Evolutionary conservation across 2,888 invertebrate genomes (phyloP).

Genomic region (Periphyllus acericola): DNA sequence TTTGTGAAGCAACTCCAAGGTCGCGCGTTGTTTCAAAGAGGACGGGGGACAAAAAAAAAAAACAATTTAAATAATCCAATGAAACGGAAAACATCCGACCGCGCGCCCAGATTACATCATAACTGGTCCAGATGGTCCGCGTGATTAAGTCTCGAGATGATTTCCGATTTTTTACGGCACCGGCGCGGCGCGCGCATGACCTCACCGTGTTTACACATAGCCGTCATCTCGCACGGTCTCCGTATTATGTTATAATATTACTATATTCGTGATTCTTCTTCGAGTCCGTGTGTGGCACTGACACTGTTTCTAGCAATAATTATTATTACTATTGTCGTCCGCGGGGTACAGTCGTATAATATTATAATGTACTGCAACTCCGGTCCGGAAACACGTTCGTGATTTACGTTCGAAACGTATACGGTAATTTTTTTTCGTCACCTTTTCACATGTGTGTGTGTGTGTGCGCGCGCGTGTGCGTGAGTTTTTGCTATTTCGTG

Average conservation of each 20-base stretch:
- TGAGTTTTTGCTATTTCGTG: too few relatives aligned
- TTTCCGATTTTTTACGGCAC: conserved; percentile 50
- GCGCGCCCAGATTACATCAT: conserved; percentile 49
- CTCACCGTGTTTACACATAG: conserved; percentile 10
- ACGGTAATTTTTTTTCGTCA: background rate
- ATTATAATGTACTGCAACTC: too few relatives aligned
- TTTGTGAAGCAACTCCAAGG: conserved; percentile 35
- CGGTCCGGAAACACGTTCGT: background rate
- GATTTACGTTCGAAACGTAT: background rate
- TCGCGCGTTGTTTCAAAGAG: conserved; percentile 7
- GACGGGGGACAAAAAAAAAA: background rate
- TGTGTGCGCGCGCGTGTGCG: too few relatives aligned
- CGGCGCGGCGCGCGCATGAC: conserved; percentile 17
- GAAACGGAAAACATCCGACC: conserved; percentile 38
- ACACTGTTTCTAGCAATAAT: conserved; percentile 28
- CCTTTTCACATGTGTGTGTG: background rate
- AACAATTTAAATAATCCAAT: conserved; percentile 39
- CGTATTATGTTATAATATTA: background rate
- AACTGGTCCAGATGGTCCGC: conserved; percentile 50
- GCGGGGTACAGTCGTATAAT: background rate
- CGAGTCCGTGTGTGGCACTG: conserved; percentile 44
- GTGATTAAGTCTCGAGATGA: conserved; percentile 39
- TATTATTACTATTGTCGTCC: conserved; percentile 22
- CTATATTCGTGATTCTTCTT: conserved; percentile 9
- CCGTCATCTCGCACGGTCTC: background rate